These are phyloP conservation scores for Eriosoma lanigerum DNA, from an alignment of 1,140 invertebrate genomes.

Conservation along the genomic window DNA sequence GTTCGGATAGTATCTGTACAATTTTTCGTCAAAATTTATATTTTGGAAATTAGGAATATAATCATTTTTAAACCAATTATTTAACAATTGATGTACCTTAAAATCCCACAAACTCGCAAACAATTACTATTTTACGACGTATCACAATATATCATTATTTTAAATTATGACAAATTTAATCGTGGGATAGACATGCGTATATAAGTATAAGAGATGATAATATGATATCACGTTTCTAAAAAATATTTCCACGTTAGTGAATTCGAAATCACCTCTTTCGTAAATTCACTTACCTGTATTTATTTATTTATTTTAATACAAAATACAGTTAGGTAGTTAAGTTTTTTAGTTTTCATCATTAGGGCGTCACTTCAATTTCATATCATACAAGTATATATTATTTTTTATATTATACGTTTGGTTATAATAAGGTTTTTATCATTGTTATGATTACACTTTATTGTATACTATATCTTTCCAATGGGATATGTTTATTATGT, in stretches of 20 bases:
- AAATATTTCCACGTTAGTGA: neutral
- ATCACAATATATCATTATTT: neutral
- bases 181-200: neutral
- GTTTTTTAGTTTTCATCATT: too few relatives aligned
- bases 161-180: conserved; percentile 7
- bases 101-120: too few relatives aligned
- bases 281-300: neutral
- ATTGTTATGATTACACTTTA: neutral
- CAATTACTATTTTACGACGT: neutral
- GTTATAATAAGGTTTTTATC: neutral
- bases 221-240: neutral
- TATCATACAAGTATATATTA: neutral
- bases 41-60: too few relatives aligned
- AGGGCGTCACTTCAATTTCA: too few relatives aligned
- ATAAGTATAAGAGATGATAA: too few relatives aligned
- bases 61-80: too few relatives aligned
- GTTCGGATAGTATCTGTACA: too few relatives aligned
- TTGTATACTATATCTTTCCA: neutral
- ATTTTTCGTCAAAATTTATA: too few relatives aligned
- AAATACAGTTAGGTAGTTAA: too few relatives aligned
- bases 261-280: neutral
- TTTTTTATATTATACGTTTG: neutral
- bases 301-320: neutral
- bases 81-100: too few relatives aligned
- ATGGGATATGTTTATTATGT: neutral